Conservation (phyloP, 2,113 vertebrate genomes). For the Takifugu flavidus region DNA sequence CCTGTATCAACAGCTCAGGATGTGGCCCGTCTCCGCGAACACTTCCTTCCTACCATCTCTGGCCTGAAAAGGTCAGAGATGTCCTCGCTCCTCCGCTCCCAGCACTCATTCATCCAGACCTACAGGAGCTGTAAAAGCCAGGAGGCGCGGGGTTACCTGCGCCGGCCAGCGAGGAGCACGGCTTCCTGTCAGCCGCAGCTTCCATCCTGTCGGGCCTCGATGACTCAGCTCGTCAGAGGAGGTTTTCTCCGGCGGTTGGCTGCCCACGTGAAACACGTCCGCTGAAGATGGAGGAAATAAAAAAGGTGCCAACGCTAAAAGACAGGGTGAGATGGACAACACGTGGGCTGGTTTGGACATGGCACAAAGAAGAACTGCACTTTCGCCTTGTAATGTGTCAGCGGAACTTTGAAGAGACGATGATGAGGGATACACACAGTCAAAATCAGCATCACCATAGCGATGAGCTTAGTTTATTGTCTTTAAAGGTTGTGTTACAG, state of each 20-base stretch:
- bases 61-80: conserved; percentile 21
- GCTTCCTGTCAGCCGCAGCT: conserved; percentile 46
- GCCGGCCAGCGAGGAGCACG: conserved; percentile 24
- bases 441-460: neutral
- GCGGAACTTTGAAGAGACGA: conserved; percentile 24
- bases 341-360: conserved; percentile 11
- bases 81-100: conserved; percentile 21
- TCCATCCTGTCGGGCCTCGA: conserved; percentile 52
- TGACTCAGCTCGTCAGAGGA: conserved; percentile 68
- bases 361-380: no score
- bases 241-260: conserved; percentile 51
- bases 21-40: neutral
- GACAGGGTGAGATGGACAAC: conserved; percentile 25
- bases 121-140: conserved; percentile 38
- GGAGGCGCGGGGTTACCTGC: conserved; percentile 14
- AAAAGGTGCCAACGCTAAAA: conserved; percentile 28
- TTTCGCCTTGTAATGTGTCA: conserved; percentile 12
- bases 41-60: neutral
- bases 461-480: no score
- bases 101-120: conserved; percentile 41
- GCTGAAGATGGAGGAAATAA: conserved; percentile 29
- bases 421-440: conserved; percentile 14
- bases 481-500: no score
- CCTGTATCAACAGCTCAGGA: neutral
- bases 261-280: conserved; percentile 61